Evolutionary conservation across 2,888 invertebrate genomes (phyloP), one percentile per base, ranked within the genome.

Genomic region (Epistrophe eligans): DNA sequence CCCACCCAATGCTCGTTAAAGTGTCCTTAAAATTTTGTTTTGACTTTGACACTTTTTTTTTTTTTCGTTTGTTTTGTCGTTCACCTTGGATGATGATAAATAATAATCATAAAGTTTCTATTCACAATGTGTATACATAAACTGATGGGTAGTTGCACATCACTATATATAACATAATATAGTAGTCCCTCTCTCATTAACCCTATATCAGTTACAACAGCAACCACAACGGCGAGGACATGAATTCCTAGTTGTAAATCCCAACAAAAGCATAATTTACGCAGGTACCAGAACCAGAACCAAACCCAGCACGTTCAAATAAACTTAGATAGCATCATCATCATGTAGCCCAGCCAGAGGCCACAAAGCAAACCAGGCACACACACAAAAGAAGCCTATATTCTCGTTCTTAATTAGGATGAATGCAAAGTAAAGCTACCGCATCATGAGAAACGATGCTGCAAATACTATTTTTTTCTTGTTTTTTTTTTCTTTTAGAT

Each of bases 91-190:
- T 79, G 82, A 58, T 82, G 82, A 82, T 73, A 70, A 85, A 85
- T 84, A 55, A 55, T 43, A 85, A 77, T 79, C 77, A 82, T 82
- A 85, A 85, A 82, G 85, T 79, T 85, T 74, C 57, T 70, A 74
- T 79, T 70, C 85, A 67, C 24, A 40, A 40, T 24, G 3, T 24
- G 3, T 38, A 28, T 62, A 19, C 52, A 24, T 24, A 13, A 8
- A 64, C 45, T 15, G 38, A 43, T 35, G 48, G 13, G 17, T 48
- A 48, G 28, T 64, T n/a, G 64, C 28, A 64, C 64, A 45, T 43
- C 28, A 8, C 10, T 35, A 50, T 3, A 9, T 13, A 50, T 4
- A 10, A n/a, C 15, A n/a, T n/a, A n/a, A n/a, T n/a, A n/a, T n/a
- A 70, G 19, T 19, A 73, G 77, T 77, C 76, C 66, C 77, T 77